Evolutionary conservation across 2,797 vertebrate species (phyloP), one percentile per base, ranked within the genome.

Genomic region (Leucoraja ocellata): DNA sequence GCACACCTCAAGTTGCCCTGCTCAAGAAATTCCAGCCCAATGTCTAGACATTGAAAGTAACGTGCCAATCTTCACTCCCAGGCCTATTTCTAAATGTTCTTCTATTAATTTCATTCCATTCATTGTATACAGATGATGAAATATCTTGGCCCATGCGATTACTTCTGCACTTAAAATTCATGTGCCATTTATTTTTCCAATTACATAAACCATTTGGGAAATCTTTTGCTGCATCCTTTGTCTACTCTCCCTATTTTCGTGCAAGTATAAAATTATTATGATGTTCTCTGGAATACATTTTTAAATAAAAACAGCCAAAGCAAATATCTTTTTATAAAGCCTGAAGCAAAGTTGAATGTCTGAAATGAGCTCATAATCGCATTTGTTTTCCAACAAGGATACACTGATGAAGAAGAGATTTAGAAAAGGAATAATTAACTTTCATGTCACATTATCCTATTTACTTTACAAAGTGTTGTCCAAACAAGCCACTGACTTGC

Each of bases 21-120:
- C 3, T 58, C 21, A 46, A 83, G 46, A 2, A 83, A 81, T 54
- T 81, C 39, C 39, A 83, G 46, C 39, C 80, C 80, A 58, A 83
- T 83, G 80, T 83, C 80, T 83, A 21, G 80, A 83, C 80, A 58
- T 83, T 83, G 46, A 83, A 83, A 83, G 46, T 83, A 74, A 74
- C 21, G 71, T 74, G 71, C 71, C 71, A 74, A 74, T 74, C 71
- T 74, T 74, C 71, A 83, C 46, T 83, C 80, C 46, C 80, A 83
- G 46, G 80, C 23, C 80, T 58, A 83, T 83, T 83, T 58, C 80
- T 83, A 83, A 83, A 83, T 83, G 80, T 83, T 83, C 80, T 54
- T 54, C 39, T 83, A 83, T 36, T 79, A 74, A 79, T 79, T 79
- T n/a, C 32, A 36, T 83, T 83, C 46, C 39, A 58, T 54, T 83